Conservation (phyloP, 2,797 vertebrate species). For the Varecia variegata region DNA sequence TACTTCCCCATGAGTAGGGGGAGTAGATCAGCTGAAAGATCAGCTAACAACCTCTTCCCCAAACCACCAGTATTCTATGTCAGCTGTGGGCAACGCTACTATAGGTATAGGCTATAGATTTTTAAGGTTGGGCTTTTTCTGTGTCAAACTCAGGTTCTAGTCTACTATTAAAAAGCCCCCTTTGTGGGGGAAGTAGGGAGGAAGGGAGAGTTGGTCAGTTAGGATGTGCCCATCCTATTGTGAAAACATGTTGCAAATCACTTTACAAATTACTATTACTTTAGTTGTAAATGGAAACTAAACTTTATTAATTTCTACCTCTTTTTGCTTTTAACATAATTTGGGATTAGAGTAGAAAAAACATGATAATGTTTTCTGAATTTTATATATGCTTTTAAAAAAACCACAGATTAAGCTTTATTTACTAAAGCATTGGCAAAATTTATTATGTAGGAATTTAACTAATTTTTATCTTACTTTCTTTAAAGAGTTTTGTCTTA, state of each 20-base stretch:
- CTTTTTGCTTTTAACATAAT: background rate
- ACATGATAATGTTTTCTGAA: background rate
- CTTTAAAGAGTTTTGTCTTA: conserved; percentile 94
- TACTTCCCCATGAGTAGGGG: background rate
- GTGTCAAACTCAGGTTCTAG: background rate
- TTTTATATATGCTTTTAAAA: background rate
- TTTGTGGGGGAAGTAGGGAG: background rate
- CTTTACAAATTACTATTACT: background rate
- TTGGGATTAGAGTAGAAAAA: background rate
- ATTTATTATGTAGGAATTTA: background rate
- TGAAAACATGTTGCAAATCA: background rate
- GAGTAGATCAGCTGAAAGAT: background rate
- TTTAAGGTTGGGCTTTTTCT: background rate
- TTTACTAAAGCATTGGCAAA: background rate
- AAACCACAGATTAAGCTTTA: background rate
- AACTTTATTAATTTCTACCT: background rate
- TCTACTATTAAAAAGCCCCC: background rate
- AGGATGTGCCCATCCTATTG: background rate
- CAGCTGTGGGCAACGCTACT: background rate
- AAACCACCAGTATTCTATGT: background rate
- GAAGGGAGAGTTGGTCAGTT: background rate
- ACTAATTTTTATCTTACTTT: conserved; percentile 50
- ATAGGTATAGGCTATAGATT: background rate
- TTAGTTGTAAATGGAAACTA: background rate
- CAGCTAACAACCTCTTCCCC: background rate